These are phyloP conservation scores for Troides aeacus DNA, from an alignment of 2,888 invertebrate genomes.

Conservation along the genomic window DNA sequence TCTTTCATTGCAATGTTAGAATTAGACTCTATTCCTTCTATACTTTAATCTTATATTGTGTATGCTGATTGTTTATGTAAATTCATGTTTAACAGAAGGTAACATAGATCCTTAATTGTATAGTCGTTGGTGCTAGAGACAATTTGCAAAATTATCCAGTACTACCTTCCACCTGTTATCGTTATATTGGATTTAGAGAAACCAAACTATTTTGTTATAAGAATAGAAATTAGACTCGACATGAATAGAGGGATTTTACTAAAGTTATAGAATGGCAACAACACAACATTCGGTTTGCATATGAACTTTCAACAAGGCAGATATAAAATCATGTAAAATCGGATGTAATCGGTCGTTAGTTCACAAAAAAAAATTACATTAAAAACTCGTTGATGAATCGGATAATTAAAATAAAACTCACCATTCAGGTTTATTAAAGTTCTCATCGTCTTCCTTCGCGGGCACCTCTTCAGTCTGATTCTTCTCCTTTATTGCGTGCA, in stretches of 20 bases:
- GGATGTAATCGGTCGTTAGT: neutral
- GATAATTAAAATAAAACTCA: slow-evolving; percentile 36
- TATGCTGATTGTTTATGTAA: neutral
- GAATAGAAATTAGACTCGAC: too few relatives aligned
- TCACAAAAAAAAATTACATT: neutral
- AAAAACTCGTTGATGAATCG: neutral
- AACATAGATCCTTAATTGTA: neutral
- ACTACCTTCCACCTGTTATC: too few relatives aligned
- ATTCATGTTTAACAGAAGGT: neutral
- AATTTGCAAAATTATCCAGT: neutral
- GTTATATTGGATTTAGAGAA: too few relatives aligned
- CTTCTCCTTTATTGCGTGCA: slow-evolving; percentile 85
- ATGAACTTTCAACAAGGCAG: neutral
- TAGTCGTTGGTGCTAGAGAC: neutral
- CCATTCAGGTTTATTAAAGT: slow-evolving; percentile 69
- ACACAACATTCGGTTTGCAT: neutral
- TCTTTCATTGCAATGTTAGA: neutral
- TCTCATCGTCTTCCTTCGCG: slow-evolving; percentile 53
- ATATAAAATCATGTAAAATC: neutral
- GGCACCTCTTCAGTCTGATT: slow-evolving; percentile 57
- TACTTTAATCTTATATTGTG: neutral
- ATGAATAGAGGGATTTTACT: too few relatives aligned
- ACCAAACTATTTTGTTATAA: too few relatives aligned
- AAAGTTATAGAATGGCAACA: too few relatives aligned
- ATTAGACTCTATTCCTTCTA: neutral